These are phyloP conservation scores for Loxodonta africana DNA, from an alignment of 2,113 vertebrate genomes.

Conservation along the genomic window DNA sequence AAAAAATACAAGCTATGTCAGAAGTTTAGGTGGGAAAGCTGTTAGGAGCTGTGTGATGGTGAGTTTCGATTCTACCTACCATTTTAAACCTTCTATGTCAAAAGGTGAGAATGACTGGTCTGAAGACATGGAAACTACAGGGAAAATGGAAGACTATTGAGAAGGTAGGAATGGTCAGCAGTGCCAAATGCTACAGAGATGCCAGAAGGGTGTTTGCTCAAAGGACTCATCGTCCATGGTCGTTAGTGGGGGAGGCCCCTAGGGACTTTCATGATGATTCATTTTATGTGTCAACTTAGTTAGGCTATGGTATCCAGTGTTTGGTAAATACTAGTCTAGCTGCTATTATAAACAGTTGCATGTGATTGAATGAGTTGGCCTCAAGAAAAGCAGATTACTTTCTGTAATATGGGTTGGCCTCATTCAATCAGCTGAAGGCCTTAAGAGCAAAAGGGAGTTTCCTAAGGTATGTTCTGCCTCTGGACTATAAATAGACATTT, in stretches of 20 bases:
- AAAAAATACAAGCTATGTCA: too few species aligned
- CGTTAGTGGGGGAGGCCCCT: not conserved
- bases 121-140: not conserved
- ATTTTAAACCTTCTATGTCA: not conserved
- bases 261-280: not conserved
- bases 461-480: not conserved
- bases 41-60: not conserved
- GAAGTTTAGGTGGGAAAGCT: not conserved
- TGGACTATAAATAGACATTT: not conserved
- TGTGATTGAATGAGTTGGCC: not conserved
- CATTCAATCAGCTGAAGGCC: not conserved
- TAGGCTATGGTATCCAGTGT: not conserved
- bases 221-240: rapidly evolving
- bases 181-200: rapidly evolving
- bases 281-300: not conserved
- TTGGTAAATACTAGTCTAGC: not conserved
- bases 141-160: not conserved
- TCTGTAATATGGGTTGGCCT: not conserved
- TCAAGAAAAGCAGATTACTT: not conserved
- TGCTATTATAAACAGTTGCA: not conserved
- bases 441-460: not conserved
- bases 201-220: not conserved
- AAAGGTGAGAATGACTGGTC: not conserved
- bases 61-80: not conserved
- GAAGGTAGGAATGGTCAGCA: rapidly evolving